Conservation (phyloP, 2,888 invertebrate species). For the Chirona hameri region DNA sequence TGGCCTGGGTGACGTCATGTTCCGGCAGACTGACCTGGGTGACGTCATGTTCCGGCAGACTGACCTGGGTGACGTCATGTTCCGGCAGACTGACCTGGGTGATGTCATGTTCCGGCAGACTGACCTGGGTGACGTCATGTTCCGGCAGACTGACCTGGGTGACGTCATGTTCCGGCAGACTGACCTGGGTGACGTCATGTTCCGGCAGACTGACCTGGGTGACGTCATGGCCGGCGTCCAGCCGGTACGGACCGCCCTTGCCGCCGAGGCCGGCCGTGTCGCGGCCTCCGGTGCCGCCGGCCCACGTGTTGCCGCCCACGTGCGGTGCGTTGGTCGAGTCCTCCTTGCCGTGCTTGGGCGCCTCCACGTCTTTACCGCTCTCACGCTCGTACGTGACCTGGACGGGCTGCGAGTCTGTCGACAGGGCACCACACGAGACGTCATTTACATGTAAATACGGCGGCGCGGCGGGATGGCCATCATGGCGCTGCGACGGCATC, state of each 20-base stretch:
- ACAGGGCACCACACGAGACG: not conserved
- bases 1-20: too few relatives aligned
- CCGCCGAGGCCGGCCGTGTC: slow-evolving; percentile 95
- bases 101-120: too few relatives aligned
- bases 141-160: too few relatives aligned
- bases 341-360: slow-evolving; percentile 88
- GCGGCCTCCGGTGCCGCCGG: slow-evolving; percentile 68
- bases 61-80: too few relatives aligned
- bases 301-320: slow-evolving; percentile 96
- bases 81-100: too few relatives aligned
- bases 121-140: too few relatives aligned
- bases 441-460: not conserved
- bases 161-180: too few relatives aligned
- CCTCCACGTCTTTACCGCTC: slow-evolving; percentile 62
- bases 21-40: not conserved
- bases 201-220: slow-evolving; percentile 59
- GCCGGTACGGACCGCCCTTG: slow-evolving; percentile 89
- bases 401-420: not conserved
- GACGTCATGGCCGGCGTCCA: slow-evolving; percentile 90
- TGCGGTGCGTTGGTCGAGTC: slow-evolving; percentile 88
- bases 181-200: too few relatives aligned
- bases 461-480: not conserved
- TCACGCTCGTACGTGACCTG: slow-evolving; percentile 71
- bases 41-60: not conserved
- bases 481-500: too few relatives aligned